Evolutionary conservation across 2,113 vertebrate species (phyloP).

Genomic region (Hypocryptadius cinnamomeus): DNA sequence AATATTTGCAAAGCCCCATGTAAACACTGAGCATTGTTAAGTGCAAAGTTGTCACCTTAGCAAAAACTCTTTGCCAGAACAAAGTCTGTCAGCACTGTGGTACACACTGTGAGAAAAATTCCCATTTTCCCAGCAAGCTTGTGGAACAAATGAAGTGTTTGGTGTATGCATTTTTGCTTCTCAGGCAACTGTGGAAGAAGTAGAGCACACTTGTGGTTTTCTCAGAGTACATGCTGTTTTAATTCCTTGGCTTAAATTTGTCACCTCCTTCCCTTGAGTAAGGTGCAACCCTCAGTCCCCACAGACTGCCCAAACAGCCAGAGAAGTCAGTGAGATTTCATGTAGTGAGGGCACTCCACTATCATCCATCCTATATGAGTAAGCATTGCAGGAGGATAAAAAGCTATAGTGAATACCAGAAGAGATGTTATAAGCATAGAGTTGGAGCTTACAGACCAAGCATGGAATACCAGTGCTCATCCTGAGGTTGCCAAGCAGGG

Average conservation of each 20-base stretch:
- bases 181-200: neutral
- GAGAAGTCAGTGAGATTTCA: neutral
- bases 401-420: neutral
- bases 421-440: neutral
- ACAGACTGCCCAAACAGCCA: neutral
- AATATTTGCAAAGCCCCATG: conserved; percentile 14
- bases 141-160: neutral
- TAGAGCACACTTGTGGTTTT: neutral
- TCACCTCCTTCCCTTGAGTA: neutral
- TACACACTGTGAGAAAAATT: neutral
- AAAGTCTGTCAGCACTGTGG: neutral
- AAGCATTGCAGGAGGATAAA: neutral
- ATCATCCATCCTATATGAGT: rapidly evolving
- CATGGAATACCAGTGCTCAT: neutral
- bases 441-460: neutral
- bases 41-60: neutral
- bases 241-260: neutral
- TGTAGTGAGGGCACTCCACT: rapidly evolving
- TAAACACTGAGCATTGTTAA: conserved; percentile 17
- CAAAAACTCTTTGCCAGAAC: neutral
- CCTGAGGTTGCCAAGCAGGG: neutral
- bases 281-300: neutral
- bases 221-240: neutral
- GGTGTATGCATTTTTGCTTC: neutral
- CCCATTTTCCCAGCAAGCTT: neutral